Evolutionary conservation across 2,797 vertebrate genomes (phyloP).

Genomic region (Acipenser transmontanus): DNA sequence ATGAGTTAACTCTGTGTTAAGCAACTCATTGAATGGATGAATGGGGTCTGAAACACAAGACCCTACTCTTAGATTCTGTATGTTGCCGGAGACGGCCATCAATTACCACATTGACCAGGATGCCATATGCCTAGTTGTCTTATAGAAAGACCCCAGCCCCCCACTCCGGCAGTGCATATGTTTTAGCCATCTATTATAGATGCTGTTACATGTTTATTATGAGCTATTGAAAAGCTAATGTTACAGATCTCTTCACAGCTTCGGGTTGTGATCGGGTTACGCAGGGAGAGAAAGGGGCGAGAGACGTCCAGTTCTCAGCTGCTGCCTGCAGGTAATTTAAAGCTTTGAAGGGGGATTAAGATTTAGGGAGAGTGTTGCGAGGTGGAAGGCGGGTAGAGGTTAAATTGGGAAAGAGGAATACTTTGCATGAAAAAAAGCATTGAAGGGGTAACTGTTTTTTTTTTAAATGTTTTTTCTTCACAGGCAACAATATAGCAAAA

Average conservation of each 20-base stretch:
- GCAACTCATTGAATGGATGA: constrained; percentile 39
- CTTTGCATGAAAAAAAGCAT: no score
- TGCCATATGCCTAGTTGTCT: constrained; percentile 70
- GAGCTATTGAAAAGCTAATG: constrained; percentile 36
- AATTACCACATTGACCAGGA: constrained; percentile 57
- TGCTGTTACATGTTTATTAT: constrained; percentile 38
- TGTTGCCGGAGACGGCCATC: constrained; percentile 41
- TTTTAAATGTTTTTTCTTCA: no score
- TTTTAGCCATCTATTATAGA: constrained; percentile 47
- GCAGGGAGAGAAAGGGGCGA: constrained; percentile 35
- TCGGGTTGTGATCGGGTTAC: constrained; percentile 49
- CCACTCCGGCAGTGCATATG: constrained; percentile 53
- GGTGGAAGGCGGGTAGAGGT: no score
- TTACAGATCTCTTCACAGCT: constrained; percentile 51
- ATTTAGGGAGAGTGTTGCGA: no score
- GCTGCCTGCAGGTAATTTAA: constrained; percentile 21
- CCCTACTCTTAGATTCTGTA: constrained; percentile 31
- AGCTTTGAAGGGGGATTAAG: constrained; percentile 16
- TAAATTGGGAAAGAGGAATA: no score
- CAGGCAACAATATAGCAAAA: no score
- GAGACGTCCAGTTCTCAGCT: constrained; percentile 32
- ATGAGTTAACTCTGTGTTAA: constrained; percentile 62
- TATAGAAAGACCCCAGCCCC: constrained; percentile 54
- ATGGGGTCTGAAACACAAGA: constrained; percentile 68
- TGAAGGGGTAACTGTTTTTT: no score